These are phyloP conservation scores for Cnemophilus loriae DNA, from an alignment of 2,113 vertebrate species.

Conservation along the genomic window DNA sequence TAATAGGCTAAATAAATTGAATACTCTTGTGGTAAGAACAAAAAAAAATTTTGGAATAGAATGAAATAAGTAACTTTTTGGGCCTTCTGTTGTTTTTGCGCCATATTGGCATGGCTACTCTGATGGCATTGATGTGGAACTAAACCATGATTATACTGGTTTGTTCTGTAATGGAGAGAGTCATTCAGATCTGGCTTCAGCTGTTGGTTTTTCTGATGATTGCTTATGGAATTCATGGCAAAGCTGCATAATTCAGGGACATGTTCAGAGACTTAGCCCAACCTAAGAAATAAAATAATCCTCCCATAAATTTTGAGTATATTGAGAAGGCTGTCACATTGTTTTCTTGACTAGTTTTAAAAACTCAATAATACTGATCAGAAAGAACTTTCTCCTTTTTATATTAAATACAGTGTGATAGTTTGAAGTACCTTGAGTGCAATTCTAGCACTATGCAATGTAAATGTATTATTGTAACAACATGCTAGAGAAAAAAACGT, in stretches of 20 bases:
- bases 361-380: neutral
- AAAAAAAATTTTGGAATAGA: neutral
- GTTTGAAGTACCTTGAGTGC: neutral
- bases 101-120: neutral
- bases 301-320: neutral
- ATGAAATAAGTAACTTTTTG: neutral
- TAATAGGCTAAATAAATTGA: neutral
- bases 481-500: neutral
- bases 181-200: neutral
- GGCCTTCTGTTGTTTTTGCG: neutral
- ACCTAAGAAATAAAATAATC: neutral
- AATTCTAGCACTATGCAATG: neutral
- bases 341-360: neutral
- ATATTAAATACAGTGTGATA: neutral
- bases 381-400: neutral
- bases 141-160: neutral
- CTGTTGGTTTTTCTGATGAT: neutral
- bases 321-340: neutral
- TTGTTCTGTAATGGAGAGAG: neutral
- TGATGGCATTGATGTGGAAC: neutral
- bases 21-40: neutral
- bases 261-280: neutral
- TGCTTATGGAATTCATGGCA: neutral
- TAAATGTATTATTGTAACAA: neutral
- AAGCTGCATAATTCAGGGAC: neutral